Evolutionary conservation across 1,140 invertebrate genomes (phyloP).

Genomic region (Zophobas atratus): DNA sequence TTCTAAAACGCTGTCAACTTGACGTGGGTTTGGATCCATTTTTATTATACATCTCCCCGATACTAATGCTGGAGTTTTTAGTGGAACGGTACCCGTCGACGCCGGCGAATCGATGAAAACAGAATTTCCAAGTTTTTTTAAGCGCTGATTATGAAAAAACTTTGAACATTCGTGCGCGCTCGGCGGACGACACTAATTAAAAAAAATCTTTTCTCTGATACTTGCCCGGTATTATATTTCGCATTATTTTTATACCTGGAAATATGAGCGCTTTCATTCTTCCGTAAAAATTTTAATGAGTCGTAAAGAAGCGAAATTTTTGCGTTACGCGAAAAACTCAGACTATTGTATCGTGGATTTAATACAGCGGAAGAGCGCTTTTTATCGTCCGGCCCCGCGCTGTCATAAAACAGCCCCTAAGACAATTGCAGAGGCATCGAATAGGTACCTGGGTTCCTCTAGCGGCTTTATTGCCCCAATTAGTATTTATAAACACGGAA

Average conservation of each 20-base stretch:
- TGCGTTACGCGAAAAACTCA: slow-evolving; percentile 6
- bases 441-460: neutral
- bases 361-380: slow-evolving; percentile 11
- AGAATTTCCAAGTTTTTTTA: slow-evolving; percentile 10
- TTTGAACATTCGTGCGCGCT: neutral
- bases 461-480: slow-evolving; percentile 16
- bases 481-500: slow-evolving; percentile 6
- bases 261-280: neutral
- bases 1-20: slow-evolving; percentile 34
- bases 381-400: slow-evolving; percentile 31
- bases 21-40: slow-evolving; percentile 28
- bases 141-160: slow-evolving; percentile 23
- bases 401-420: slow-evolving; percentile 32
- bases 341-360: slow-evolving; percentile 19
- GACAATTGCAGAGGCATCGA: slow-evolving; percentile 16
- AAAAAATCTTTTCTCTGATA: slow-evolving; percentile 10
- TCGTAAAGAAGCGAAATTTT: neutral
- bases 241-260: slow-evolving; percentile 7
- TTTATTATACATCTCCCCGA: slow-evolving; percentile 11
- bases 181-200: slow-evolving; percentile 30
- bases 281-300: slow-evolving; percentile 29
- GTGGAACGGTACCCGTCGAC: neutral
- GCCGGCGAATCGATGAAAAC: slow-evolving; percentile 21
- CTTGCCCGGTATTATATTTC: neutral
- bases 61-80: slow-evolving; percentile 3